Evolutionary conservation across 1,140 invertebrate species (phyloP), one percentile per base, ranked within the genome.

Genomic region (Teleopsis dalmanni): DNA sequence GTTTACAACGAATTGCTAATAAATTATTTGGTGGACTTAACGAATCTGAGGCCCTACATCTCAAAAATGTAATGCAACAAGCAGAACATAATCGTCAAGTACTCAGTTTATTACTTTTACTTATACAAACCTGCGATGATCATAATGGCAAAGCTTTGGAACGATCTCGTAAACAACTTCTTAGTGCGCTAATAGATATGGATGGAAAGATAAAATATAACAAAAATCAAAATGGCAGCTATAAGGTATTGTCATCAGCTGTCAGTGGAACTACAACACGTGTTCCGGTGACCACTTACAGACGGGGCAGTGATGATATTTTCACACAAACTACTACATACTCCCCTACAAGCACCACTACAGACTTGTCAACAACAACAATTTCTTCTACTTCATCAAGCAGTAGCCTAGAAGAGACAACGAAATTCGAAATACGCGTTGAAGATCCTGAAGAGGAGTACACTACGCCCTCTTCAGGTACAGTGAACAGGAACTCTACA

Each of bases 1-100:
- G 80, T n/a, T 77, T 80, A 34, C 76, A 78, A 47, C 72, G 76
- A 44, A 81, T 79, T 56, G 83, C 83, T 5, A 81, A 84, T 52
- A 77, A 84, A 62, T 81, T 88, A 59, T 82, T 88, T 58, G 81
- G 81, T 1, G 81, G 79, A 10, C 73, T 90, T 31, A 88, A 90
- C 56, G 80, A 80, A 26, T 80, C 83, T 1, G 84, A 84, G 53
- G 79, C 82, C 1, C 77, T 82, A 56, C 83, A 83, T 40, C 65
- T 88, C 33, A 84, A 85, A 76, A 79, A 81, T 48, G 82, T 87
- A 6, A 88, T 90, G 85, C 81, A 84, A 55, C 81, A 87, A 65
- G 86, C 85, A 3, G 81, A 84, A 56, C 80, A 77, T 47, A 88
- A 88, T 61, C 81, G 81, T 35, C 83, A 83, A 2, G 83, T 88